phyloP scores from a whole-genome alignment of 2,797 vertebrate species.

The Parauchenoglanis punctatus region DNA sequence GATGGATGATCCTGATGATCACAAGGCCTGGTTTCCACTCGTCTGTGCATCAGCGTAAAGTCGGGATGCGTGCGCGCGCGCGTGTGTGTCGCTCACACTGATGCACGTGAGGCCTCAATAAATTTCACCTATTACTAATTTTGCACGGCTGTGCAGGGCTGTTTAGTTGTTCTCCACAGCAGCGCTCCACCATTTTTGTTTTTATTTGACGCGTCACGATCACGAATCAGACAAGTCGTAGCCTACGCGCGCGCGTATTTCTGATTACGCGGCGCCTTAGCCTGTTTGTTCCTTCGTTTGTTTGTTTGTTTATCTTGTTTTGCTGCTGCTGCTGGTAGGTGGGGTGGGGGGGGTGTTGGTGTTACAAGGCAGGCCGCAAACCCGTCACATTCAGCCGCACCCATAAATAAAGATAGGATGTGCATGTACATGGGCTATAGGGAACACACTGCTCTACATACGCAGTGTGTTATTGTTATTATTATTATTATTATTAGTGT shows the following conservation, averaged over 20 bases:
- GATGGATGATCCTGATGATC: neutral
- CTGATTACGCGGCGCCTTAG: neutral
- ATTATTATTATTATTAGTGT: neutral
- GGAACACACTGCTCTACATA: neutral
- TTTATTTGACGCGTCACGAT: constrained; percentile 17
- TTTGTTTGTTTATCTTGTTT: neutral
- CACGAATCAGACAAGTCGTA: neutral
- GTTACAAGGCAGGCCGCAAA: constrained; percentile 12
- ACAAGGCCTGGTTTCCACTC: constrained; percentile 16
- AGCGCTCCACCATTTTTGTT: constrained; percentile 12
- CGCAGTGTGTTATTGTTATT: neutral
- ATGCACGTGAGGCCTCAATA: neutral
- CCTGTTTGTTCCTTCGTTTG: neutral
- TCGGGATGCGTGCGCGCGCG: neutral
- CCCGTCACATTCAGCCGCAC: constrained; percentile 53
- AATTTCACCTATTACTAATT: neutral
- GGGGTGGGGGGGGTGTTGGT: neutral
- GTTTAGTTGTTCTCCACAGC: neutral
- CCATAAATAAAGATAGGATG: constrained; percentile 29
- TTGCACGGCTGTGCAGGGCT: neutral
- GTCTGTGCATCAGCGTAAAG: neutral
- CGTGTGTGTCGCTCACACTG: neutral
- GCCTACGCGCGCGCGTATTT: neutral
- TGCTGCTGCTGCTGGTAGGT: neutral
- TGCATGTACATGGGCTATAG: neutral